Evolutionary conservation across 2,797 vertebrate genomes (phyloP), one percentile per base, ranked within the genome.

Genomic region (Rhincodon typus): DNA sequence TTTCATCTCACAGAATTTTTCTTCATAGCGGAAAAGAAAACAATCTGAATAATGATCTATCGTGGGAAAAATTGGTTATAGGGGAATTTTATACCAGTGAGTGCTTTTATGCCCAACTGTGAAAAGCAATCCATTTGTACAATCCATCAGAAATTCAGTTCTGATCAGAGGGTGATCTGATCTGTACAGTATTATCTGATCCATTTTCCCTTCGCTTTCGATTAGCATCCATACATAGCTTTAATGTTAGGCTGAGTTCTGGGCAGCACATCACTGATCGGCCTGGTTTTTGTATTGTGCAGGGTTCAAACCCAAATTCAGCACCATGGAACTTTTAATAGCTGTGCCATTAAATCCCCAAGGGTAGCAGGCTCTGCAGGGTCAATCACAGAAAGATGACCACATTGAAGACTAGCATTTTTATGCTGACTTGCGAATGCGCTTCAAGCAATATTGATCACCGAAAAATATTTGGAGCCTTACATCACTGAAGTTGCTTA

Each of bases 401-500:
- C 94, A 95, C 0, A 50, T 95, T 77, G 34, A 96, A 96, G 8
- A 46, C 93, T 96, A 95, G 96, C 96, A 96, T 95, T 25, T 96
- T 96, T 97, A 96, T 96, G 96, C 96, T 96, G 96, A 95, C 96
- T 96, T 97, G 96, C 91, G 94, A 95, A 96, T 97, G 96, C 96
- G 97, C 97, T 97, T 97, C 97, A 96, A 96, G 96, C 96, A 97
- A 97, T 97, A 98, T 97, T 97, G 98, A 98, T 98, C 97, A 97
- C 96, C 97, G 97, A 96, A 97, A 97, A 97, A 97, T 97, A 98
- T 97, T 98, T 96, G 96, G 97, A 97, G 93, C 96, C 96, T 96
- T 96, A 96, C 97, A 97, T 98, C 97, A 97, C 97, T 97, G 74
- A 98, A 98, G 98, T 97, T 98, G 98, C 98, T 99, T 98, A 98